Conservation (phyloP, 2,113 vertebrate genomes). For the Notothenia rossii region DNA sequence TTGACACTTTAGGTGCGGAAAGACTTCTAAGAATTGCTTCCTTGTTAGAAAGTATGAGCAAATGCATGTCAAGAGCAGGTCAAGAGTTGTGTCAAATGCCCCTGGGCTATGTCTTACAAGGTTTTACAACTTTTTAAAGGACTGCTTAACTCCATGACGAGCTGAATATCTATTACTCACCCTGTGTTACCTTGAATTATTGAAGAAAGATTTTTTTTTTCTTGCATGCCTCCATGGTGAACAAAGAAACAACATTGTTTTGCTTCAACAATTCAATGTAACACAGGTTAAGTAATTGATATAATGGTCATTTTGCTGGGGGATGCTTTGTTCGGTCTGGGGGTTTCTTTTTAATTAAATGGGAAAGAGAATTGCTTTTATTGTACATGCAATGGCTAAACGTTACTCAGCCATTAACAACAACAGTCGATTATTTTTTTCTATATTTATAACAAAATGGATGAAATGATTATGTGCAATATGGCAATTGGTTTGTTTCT, state of each 20-base stretch:
- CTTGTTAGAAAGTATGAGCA: conserved; percentile 35
- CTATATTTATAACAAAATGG: too few species aligned
- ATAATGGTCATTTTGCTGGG: too few species aligned
- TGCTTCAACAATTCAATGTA: too few species aligned
- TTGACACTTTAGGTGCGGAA: conserved; percentile 28
- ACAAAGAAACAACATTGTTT: too few species aligned
- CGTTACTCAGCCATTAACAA: background rate
- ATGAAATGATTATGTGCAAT: too few species aligned
- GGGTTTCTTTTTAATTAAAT: background rate
- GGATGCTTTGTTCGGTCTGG: background rate
- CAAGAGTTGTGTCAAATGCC: conserved; percentile 6
- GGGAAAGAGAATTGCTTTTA: background rate
- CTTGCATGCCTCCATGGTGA: too few species aligned
- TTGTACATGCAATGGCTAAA: background rate
- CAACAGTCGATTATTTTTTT: background rate
- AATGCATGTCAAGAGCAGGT: background rate
- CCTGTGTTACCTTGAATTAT: too few species aligned
- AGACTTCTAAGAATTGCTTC: conserved; percentile 26
- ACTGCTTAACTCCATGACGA: too few species aligned
- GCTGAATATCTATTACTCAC: too few species aligned
- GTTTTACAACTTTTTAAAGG: background rate
- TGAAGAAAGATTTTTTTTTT: too few species aligned
- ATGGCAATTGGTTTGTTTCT: too few species aligned
- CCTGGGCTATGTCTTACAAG: background rate
- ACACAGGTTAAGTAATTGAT: too few species aligned